Base-by-base conservation (phyloP, 2,888 invertebrate genomes). In the Epistrophe eligans region DNA sequence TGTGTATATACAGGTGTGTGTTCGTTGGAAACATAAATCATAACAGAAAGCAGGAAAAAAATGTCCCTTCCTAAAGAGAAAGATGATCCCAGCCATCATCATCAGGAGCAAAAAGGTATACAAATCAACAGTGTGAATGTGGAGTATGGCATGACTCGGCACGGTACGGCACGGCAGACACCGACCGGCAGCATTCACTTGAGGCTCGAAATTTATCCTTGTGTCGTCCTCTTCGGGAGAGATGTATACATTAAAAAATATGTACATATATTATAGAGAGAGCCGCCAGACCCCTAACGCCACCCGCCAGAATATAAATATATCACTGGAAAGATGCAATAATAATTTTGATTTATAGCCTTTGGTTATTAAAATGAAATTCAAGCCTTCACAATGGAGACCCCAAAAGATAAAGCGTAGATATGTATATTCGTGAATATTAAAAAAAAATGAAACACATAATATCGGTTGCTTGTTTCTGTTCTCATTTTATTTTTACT, bases 321-420 rank as follows among this genome's bases (percentile, higher is more conserved):
- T 66, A 57, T 76, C 76, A 58, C 66, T 73, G 82, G 82, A 82
- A 87, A 82, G 79, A 79, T 87, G 83, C 83, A 87, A 87, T 87
- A 87, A 67, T 87, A 87, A 87, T 79, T 90, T 91, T 92, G 92
- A 92, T 92, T 92, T 92, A 92, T 92, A 90, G 90, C 91, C 89
- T 84, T 89, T 90, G 79, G 89, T 90, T 90, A 90, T 90, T 90
- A 90, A 90, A 90, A 90, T 90, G 89, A 88, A 89, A 88, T 91
- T 90, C 77, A 77, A 89, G 73, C 80, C 84, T 82, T 79, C 66
- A 66, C 73, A 79, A 62, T 74, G 74, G 71, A 76, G 57, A 79
- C 15, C 13, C 38, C 24, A 13, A 67, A 52, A 52, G 67, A 50
- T 52, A 52, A 35, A 52, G 38, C 35, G 13, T 13, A 24, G 15